Base-by-base conservation (phyloP, 2,888 invertebrate genomes). In the Tipula vernalis region DNA sequence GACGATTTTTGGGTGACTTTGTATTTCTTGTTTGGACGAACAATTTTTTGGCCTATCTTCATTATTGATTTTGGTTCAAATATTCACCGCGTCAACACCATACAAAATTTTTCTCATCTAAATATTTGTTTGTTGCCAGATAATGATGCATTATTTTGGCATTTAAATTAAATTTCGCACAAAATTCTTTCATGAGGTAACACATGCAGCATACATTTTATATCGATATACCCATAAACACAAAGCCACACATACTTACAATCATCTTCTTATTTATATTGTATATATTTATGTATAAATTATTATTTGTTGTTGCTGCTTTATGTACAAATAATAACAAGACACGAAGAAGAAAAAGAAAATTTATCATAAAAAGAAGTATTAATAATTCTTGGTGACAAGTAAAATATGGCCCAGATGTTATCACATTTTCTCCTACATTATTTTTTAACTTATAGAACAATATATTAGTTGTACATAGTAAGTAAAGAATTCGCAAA, bases 331-430 rank as follows among this genome's bases (percentile, higher is more conserved):
- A 71, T 28, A 71, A 28, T 28, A 71, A 10, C 28, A 3, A 71
- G 71, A 71, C 28, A 28, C 28, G 71, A 71, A 28, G 71, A 71
- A 71, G 71, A 71, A 28, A 15, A 71, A 71, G 71, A 71, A 71
- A 71, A 71, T 71, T 71, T 71, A 71, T 71, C 71, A 71, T 71
- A 71, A 28, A 28, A 28, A 71, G 28, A 71, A 71, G 28, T 28
- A 71, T 71, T 71, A 71, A 71, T 71, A 71, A 71, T 71, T 71
- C 71, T 71, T 71, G 71, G 71, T 71, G 71, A 71, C 71, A 71
- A 71, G 71, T 71, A 71, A 71, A 71, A 71, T 71, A 71, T 71
- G 71, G 71, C 71, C 71, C 71, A 71, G 71, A 71, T 71, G 71
- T 71, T 71, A 71, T 71, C 71, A 71, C 71, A 71, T 71, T 71